phyloP scores from a whole-genome alignment of 1,140 invertebrate species.

The Drosophila obscura region DNA sequence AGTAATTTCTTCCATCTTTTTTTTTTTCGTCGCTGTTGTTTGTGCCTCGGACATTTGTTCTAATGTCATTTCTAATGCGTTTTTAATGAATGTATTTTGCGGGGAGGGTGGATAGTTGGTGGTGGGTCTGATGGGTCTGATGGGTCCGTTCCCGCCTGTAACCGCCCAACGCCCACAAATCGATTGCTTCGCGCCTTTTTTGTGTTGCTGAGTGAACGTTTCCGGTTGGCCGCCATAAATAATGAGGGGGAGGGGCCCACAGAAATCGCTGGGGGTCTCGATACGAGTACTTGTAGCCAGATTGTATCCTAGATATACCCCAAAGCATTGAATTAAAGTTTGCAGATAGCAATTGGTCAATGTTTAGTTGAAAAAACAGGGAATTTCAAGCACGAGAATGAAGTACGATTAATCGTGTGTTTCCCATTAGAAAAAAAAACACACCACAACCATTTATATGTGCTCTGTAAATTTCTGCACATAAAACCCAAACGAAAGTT shows the following conservation, averaged over 20 bases:
- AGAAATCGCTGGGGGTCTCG: background rate
- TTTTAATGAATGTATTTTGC: slow-evolving; percentile 76
- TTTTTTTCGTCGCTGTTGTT: slow-evolving; percentile 27
- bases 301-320: slow-evolving; percentile 15
- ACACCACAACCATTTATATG: too few species aligned
- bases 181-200: slow-evolving; percentile 82
- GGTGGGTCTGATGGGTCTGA: slow-evolving; percentile 22
- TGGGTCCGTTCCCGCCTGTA: background rate
- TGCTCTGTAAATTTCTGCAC: background rate
- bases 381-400: background rate
- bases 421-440: background rate
- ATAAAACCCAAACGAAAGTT: slow-evolving; percentile 23
- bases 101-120: slow-evolving; percentile 8
- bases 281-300: slow-evolving; percentile 24
- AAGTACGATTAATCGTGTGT: too few species aligned
- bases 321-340: slow-evolving; percentile 22
- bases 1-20: slow-evolving; percentile 62
- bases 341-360: slow-evolving; percentile 13
- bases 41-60: slow-evolving; percentile 64
- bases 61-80: slow-evolving; percentile 83
- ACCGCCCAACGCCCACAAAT: slow-evolving; percentile 64
- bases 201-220: slow-evolving; percentile 59
- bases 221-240: slow-evolving; percentile 66
- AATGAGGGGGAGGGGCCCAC: slow-evolving; percentile 6
- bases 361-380: background rate